Evolutionary conservation across 2,113 vertebrate species (phyloP).

Genomic region (Falcunculus frontatus): DNA sequence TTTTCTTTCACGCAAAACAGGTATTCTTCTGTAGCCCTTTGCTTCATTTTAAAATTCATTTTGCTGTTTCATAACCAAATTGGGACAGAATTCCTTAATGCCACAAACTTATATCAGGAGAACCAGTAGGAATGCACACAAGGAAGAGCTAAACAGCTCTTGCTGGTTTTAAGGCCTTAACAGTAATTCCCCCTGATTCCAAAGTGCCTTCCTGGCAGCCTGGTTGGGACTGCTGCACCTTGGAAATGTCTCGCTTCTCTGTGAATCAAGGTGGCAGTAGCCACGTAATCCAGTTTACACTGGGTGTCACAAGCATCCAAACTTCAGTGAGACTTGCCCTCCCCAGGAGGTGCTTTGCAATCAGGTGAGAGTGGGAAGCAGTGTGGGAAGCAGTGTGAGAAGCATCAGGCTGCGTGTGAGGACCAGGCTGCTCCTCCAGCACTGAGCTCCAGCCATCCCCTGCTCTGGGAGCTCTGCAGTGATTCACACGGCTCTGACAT

Average conservation of each 20-base stretch:
- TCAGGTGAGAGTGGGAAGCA: not conserved
- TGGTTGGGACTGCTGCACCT: not conserved
- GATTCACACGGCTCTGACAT: not conserved
- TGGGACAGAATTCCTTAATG: not conserved
- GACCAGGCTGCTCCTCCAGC: not conserved
- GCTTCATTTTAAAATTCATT: not conserved
- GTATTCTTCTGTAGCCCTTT: not conserved
- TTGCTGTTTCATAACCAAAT: not conserved
- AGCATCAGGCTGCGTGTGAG: not conserved
- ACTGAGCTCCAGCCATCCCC: not conserved
- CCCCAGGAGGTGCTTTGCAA: not conserved
- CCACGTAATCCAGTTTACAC: not conserved
- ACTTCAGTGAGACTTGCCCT: not conserved
- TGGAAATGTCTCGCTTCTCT: not conserved
- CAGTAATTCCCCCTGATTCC: not conserved
- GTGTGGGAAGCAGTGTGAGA: not conserved
- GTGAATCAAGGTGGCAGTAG: not conserved
- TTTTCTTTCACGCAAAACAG: not conserved
- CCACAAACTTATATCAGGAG: rapidly evolving
- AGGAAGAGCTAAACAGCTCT: not conserved
- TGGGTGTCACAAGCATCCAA: not conserved
- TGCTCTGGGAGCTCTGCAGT: not conserved
- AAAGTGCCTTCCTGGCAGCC: not conserved
- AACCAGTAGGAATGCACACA: not conserved
- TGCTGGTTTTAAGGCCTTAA: not conserved